phyloP scores from a whole-genome alignment of 2,113 vertebrate species.

The Hippocampus guttulatus region DNA sequence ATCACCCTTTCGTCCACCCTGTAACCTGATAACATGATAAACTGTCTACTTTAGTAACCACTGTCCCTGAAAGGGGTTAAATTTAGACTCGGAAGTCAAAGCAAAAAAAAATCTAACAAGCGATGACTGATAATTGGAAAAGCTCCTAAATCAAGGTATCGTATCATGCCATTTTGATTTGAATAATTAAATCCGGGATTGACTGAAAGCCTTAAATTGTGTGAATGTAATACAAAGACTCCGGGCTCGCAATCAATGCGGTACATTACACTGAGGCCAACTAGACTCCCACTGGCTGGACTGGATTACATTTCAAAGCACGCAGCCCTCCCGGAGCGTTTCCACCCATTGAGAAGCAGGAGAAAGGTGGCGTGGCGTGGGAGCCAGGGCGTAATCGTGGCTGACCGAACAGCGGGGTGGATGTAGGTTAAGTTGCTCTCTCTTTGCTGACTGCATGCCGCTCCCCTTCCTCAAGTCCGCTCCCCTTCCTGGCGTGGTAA shows the following conservation, averaged over 20 bases:
- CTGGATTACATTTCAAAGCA: conserved; percentile 59
- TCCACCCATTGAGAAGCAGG: conserved; percentile 27
- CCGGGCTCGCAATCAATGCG: conserved; percentile 45
- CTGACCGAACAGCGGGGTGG: conserved; percentile 61
- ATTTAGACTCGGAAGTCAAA: too few species aligned
- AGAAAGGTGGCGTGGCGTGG: conserved; percentile 53
- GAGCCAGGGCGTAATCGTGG: conserved; percentile 45
- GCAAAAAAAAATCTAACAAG: too few species aligned
- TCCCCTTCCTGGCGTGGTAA: conserved; percentile 73
- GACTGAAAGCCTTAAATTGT: conserved; percentile 54
- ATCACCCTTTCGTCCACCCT: too few species aligned
- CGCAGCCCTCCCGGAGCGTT: conserved; percentile 38
- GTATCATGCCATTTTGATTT: conserved; percentile 39
- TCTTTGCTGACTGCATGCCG: conserved; percentile 33
- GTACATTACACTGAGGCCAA: conserved; percentile 54
- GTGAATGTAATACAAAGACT: conserved; percentile 39
- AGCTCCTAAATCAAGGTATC: too few species aligned
- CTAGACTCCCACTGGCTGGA: conserved; percentile 47
- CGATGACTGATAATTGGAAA: too few species aligned
- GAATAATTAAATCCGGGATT: conserved; percentile 19
- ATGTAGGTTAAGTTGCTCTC: conserved; percentile 66
- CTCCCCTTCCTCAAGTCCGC: conserved; percentile 54
- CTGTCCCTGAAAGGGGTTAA: too few species aligned
- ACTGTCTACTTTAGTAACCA: too few species aligned
- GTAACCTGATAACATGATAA: too few species aligned